Conservation (phyloP, 1,140 invertebrate genomes). For the Ericerus pela region DNA sequence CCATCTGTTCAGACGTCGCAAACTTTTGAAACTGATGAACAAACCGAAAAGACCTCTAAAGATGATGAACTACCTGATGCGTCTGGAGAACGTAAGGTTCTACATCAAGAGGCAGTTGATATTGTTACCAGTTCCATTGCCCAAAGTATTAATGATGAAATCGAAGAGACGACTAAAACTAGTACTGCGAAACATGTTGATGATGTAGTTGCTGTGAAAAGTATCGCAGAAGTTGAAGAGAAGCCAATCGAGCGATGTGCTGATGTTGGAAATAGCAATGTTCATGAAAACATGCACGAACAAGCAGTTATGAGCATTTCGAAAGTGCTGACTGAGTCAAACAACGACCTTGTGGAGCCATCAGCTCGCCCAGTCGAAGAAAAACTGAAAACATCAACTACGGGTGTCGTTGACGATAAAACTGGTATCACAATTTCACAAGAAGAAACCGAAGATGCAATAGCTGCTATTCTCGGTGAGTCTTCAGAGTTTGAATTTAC, state of each 20-base stretch:
- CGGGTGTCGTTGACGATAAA: constrained; percentile 47
- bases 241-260: neutral
- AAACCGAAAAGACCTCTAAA: neutral
- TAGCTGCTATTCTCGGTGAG: constrained; percentile 68
- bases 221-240: constrained; percentile 13
- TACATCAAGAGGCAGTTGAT: neutral
- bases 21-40: neutral
- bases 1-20: no score
- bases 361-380: constrained; percentile 23
- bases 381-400: constrained; percentile 21
- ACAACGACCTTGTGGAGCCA: constrained; percentile 26
- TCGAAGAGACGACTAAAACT: neutral
- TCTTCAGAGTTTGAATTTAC: constrained; percentile 52
- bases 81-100: neutral
- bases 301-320: constrained; percentile 61
- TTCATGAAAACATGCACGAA: constrained; percentile 56
- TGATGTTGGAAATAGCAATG: constrained; percentile 30
- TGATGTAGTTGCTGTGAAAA: constrained; percentile 15
- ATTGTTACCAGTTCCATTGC: constrained; percentile 3
- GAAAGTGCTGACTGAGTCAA: constrained; percentile 32
- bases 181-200: constrained; percentile 24
- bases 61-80: neutral
- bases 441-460: constrained; percentile 82
- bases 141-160: neutral
- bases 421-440: constrained; percentile 70